These are phyloP conservation scores for Typhlichthys subterraneus DNA, from an alignment of 2,797 vertebrate genomes.

Conservation along the genomic window DNA sequence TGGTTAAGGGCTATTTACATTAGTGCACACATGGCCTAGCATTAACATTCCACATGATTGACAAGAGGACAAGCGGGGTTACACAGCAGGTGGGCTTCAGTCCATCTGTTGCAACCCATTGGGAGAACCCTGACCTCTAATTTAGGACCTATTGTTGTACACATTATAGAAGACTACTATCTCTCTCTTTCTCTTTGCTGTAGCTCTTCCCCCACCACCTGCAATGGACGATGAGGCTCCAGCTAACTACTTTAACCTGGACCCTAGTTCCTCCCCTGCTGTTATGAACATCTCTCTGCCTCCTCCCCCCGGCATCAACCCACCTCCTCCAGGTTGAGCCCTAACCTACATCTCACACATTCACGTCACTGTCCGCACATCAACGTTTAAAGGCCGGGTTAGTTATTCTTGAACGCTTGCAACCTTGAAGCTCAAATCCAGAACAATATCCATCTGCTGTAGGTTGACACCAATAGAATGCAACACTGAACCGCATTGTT, in stretches of 20 bases:
- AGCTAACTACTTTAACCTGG: constrained; percentile 97
- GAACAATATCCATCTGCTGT: neutral
- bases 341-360: neutral
- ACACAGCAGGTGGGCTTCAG: no score
- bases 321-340: constrained; percentile 87
- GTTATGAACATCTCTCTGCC: constrained; percentile 94
- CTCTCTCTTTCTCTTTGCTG: constrained; percentile 18
- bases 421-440: no score
- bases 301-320: constrained; percentile 92
- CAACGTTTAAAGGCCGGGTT: neutral
- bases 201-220: constrained; percentile 92
- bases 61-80: no score
- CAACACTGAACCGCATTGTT: no score
- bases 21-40: no score
- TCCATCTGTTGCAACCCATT: no score
- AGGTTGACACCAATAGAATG: no score
- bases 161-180: neutral
- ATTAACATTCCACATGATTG: no score
- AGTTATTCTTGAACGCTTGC: no score
- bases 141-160: neutral
- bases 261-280: constrained; percentile 86
- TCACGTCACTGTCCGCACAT: neutral
- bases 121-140: no score
- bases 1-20: no score
- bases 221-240: constrained; percentile 90